A percentile compares a stretch with the other conserved stretches of the same genome.
These are phyloP conservation scores for Melinaea marsaeus DNA, from an alignment of 2,888 invertebrate genomes.

Conservation along the genomic window DNA sequence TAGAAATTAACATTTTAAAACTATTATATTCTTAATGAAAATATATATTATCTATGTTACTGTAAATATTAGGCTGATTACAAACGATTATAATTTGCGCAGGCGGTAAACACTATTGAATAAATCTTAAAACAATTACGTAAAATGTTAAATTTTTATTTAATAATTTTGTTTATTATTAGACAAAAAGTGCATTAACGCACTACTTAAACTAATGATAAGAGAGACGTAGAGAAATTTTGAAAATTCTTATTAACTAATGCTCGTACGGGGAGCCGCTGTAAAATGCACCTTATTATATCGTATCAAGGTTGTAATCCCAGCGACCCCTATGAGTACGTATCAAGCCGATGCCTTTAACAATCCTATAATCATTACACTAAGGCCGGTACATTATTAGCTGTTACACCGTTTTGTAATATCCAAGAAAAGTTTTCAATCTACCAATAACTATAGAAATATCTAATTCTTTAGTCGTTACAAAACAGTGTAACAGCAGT, in stretches of 20 bases:
- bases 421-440: not conserved
- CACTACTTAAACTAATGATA: constrained; percentile 66
- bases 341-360: constrained; percentile 63
- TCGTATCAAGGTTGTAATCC: constrained; percentile 9
- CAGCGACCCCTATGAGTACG: constrained; percentile 52
- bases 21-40: constrained; percentile 65
- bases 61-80: constrained; percentile 61
- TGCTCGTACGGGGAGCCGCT: constrained; percentile 29
- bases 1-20: constrained; percentile 69
- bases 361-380: constrained; percentile 62
- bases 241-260: constrained; percentile 59
- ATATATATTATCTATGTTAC: constrained; percentile 55
- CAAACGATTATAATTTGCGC: constrained; percentile 57
- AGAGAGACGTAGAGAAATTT: constrained; percentile 74
- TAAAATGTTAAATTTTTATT: constrained; percentile 47
- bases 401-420: constrained; percentile 14
- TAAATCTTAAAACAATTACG: constrained; percentile 57
- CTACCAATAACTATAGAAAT: too few species aligned
- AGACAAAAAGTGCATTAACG: constrained; percentile 37
- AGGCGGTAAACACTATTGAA: constrained; percentile 63
- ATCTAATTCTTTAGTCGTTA: not conserved
- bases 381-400: constrained; percentile 70
- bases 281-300: constrained; percentile 8
- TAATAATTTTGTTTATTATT: constrained; percentile 41
- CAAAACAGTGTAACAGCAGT: constrained; percentile 28